Evolutionary conservation across 2,797 vertebrate species (phyloP).

Genomic region (Molossus alvarezi): DNA sequence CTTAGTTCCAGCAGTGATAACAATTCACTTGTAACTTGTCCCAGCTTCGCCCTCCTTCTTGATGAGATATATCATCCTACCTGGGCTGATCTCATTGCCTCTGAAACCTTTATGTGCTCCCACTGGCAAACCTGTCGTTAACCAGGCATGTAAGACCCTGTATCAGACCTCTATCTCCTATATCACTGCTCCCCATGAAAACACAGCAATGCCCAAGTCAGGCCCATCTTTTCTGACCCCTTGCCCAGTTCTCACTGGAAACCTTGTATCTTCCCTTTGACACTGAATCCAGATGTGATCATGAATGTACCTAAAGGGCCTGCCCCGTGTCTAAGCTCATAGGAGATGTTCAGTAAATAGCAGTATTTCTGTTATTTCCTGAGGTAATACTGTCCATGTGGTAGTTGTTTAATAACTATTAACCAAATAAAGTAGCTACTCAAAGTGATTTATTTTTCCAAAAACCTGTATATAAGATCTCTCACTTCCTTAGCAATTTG

Average conservation of each 20-base stretch:
- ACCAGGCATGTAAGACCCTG: background rate
- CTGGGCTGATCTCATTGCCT: background rate
- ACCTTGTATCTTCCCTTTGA: background rate
- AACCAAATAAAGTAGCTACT: background rate
- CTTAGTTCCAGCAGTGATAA: background rate
- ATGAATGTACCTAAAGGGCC: background rate
- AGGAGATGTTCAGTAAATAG: background rate
- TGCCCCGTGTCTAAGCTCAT: background rate
- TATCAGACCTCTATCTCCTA: background rate
- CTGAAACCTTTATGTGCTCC: background rate
- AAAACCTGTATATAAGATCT: background rate
- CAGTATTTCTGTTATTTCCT: background rate
- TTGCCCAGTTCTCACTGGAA: background rate
- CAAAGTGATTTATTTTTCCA: background rate
- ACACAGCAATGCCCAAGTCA: background rate
- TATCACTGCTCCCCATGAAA: background rate
- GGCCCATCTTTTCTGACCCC: background rate
- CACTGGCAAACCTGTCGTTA: background rate
- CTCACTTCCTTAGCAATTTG: constrained; percentile 12
- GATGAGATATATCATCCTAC: background rate
- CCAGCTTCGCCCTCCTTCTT: background rate
- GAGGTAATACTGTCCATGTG: background rate
- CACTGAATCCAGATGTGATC: background rate
- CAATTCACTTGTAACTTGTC: background rate
- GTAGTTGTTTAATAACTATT: background rate